Percentiles rank a stretch among this genome's conserved stretches.
phyloP scores from a whole-genome alignment of 2,113 vertebrate species.

The Aldabrachelys gigantea region DNA sequence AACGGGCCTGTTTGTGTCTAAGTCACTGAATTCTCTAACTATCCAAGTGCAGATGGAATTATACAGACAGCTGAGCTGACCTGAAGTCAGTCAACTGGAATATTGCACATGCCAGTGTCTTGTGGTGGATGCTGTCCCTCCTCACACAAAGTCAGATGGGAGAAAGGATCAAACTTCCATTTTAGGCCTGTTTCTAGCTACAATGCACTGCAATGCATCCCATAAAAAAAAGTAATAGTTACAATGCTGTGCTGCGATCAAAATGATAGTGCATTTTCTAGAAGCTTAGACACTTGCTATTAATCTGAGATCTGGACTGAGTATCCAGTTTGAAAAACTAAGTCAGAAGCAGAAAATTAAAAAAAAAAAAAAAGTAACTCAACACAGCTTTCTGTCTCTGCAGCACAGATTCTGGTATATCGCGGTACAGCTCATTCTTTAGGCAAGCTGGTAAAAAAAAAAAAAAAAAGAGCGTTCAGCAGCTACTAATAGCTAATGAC shows the following conservation, averaged over 20 bases:
- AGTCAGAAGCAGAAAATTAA: background rate
- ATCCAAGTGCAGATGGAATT: background rate
- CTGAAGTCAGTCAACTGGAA: background rate
- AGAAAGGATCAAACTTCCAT: background rate
- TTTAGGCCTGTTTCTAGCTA: background rate
- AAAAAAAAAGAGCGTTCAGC: background rate
- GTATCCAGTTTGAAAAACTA: background rate
- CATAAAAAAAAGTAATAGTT: background rate
- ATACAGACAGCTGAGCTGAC: background rate
- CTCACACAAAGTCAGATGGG: accelerated
- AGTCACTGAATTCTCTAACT: background rate
- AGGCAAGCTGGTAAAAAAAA: background rate
- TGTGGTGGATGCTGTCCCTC: accelerated
- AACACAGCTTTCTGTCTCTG: background rate
- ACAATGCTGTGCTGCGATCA: accelerated
- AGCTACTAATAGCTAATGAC: background rate
- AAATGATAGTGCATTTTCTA: background rate
- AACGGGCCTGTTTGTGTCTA: background rate
- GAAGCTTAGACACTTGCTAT: background rate
- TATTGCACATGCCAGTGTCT: accelerated
- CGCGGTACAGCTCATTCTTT: background rate
- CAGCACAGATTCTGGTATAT: background rate
- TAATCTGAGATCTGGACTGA: background rate
- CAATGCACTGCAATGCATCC: background rate
- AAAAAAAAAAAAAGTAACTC: too few relatives aligned